These are phyloP conservation scores for Lepus timidus DNA, from an alignment of 2,113 vertebrate species.

Conservation along the genomic window DNA sequence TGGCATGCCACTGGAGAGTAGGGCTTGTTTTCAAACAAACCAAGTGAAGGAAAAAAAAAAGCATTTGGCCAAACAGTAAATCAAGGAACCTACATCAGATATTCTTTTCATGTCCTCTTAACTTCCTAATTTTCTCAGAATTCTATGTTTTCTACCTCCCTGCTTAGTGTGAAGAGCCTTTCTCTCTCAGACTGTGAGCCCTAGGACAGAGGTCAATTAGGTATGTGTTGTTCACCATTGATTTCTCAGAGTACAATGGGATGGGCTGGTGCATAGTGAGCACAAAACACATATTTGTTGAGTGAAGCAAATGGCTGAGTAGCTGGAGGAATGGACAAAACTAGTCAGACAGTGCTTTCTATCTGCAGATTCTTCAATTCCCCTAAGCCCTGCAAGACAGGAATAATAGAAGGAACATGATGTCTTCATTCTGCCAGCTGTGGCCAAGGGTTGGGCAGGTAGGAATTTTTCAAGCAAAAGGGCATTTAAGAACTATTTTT, in stretches of 20 bases:
- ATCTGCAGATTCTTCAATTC: background rate
- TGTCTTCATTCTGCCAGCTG: constrained; percentile 52
- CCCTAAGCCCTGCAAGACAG: background rate
- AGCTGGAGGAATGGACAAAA: background rate
- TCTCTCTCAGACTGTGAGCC: background rate
- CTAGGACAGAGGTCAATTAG: background rate
- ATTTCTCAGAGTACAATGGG: background rate
- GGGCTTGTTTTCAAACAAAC: constrained; percentile 17
- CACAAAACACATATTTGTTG: background rate
- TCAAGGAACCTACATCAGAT: background rate
- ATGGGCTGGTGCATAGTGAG: background rate
- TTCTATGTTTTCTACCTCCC: background rate
- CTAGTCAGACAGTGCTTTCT: background rate
- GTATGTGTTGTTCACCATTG: background rate
- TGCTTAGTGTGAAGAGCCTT: background rate
- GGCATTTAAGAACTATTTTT: constrained; percentile 50
- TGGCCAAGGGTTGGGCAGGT: background rate
- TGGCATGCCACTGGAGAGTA: background rate
- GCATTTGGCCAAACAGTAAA: background rate
- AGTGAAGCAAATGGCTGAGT: background rate
- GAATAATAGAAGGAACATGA: background rate
- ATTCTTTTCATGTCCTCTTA: background rate
- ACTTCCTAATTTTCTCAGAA: constrained; percentile 34
- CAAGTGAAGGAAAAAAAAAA: background rate
- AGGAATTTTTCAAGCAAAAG: constrained; percentile 57